A percentile compares a stretch with the other conserved stretches of the same genome.
phyloP scores from a whole-genome alignment of 2,113 vertebrate species.

The Nothocercus julius region DNA sequence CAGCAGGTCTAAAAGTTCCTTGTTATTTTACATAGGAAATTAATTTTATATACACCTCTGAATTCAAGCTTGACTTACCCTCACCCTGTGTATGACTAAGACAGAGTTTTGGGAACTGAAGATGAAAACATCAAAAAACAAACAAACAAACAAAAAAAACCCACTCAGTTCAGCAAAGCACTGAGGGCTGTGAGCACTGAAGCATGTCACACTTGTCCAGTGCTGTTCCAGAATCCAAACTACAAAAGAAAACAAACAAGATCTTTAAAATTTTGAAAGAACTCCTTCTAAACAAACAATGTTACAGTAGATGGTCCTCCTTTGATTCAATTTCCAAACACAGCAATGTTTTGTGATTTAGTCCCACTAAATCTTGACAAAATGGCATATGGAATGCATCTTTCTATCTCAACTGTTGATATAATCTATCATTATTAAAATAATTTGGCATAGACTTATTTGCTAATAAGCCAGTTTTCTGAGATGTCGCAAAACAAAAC shows the following conservation, averaged over 20 bases:
- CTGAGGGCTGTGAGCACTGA: background rate
- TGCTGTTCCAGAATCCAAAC: background rate
- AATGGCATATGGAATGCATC: background rate
- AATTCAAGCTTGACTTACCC: background rate
- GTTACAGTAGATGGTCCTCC: background rate
- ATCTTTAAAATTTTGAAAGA: constrained; percentile 8
- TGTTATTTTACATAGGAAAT: background rate
- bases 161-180: background rate
- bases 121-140: background rate
- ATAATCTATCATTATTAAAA: constrained; percentile 52
- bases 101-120: background rate
- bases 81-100: background rate
- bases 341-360: constrained; percentile 48
- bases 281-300: constrained; percentile 14
- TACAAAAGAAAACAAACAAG: background rate
- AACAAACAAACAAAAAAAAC: background rate
- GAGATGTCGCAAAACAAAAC: constrained; percentile 28
- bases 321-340: constrained; percentile 51
- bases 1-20: background rate
- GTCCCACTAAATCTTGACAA: constrained; percentile 52
- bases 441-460: constrained; percentile 14
- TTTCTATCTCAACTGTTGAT: constrained; percentile 16
- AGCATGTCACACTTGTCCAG: background rate
- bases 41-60: background rate
- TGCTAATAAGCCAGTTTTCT: constrained; percentile 37